A percentile compares a stretch with the other conserved stretches of the same genome.
These are phyloP conservation scores for Ormia ochracea DNA, from an alignment of 2,888 invertebrate genomes.

Conservation along the genomic window DNA sequence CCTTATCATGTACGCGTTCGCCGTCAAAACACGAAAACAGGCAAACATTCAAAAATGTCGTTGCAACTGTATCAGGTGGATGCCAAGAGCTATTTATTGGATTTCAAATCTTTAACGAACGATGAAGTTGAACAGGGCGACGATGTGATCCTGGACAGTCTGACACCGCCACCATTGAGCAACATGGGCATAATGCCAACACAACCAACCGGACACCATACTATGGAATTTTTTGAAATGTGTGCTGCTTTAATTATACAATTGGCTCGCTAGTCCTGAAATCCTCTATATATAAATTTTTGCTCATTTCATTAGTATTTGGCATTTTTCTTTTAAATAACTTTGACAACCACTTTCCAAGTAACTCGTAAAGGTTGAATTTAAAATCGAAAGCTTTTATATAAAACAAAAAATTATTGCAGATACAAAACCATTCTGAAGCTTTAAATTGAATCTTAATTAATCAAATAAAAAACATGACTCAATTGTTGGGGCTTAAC, in stretches of 20 bases:
- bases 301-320: not conserved
- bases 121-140: conserved; percentile 82
- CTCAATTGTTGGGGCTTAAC: not conserved
- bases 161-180: conserved; percentile 74
- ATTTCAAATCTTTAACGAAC: conserved; percentile 95
- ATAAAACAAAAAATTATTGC: not conserved
- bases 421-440: not conserved
- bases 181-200: conserved; percentile 71
- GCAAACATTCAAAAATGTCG: conserved; percentile 95
- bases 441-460: not conserved
- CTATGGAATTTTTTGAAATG: conserved; percentile 99
- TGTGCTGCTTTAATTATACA: conserved; percentile 99
- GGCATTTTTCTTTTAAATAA: not conserved
- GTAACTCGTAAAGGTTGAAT: not conserved
- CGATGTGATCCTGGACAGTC: conserved; percentile 76
- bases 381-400: not conserved
- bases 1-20: conserved; percentile 97
- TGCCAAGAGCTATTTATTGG: conserved; percentile 96
- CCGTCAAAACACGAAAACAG: conserved; percentile 90
- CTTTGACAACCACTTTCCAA: not conserved
- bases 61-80: conserved; percentile 99
- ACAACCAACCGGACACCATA: conserved; percentile 87
- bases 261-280: conserved; percentile 87
- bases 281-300: not conserved
- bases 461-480: not conserved